phyloP scores from a whole-genome alignment of 2,888 invertebrate species.

The Lasioglossum zephyrum region DNA sequence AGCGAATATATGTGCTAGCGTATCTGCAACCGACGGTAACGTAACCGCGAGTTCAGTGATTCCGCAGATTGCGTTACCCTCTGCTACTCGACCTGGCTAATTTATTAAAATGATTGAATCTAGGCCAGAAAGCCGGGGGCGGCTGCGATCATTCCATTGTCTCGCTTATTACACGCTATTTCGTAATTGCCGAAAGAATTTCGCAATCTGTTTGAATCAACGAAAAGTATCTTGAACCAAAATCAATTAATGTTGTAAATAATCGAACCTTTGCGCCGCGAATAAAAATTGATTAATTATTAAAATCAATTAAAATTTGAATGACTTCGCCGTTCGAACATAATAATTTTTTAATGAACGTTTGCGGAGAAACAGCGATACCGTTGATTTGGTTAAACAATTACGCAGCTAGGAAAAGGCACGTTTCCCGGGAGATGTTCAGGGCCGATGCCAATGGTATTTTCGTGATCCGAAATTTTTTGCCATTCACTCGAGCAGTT shows the following conservation, averaged over 20 bases:
- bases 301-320: no score
- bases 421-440: neutral
- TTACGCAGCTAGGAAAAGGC: neutral
- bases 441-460: neutral
- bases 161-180: neutral
- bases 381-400: neutral
- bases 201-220: no score
- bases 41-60: neutral
- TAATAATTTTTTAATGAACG: no score
- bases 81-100: neutral
- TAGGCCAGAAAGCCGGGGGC: neutral
- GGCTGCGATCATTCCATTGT: neutral
- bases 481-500: neutral
- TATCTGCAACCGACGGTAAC: neutral
- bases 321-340: no score
- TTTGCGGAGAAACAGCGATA: no score
- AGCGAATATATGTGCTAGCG: neutral
- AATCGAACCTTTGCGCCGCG: no score
- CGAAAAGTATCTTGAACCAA: no score
- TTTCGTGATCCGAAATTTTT: neutral
- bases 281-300: no score
- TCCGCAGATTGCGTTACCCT: neutral
- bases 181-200: neutral
- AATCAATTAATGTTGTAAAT: no score
- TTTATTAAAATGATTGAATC: neutral